Evolutionary conservation across 92 coral and sea anemone species (phyloP).

Genomic region (Siderastrea radians): DNA sequence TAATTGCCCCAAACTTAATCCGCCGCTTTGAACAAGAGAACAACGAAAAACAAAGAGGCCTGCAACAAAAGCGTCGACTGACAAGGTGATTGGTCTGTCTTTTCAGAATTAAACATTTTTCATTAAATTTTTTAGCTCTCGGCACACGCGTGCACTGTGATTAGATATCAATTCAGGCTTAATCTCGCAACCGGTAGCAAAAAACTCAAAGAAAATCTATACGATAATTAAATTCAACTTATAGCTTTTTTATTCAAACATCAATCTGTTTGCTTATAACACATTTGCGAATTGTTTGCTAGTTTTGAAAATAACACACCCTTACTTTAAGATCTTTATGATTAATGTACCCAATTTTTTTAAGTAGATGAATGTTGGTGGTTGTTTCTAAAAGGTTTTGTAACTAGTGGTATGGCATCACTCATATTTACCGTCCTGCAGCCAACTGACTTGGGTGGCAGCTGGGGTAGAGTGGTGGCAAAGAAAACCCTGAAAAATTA

Average conservation of each 20-base stretch:
- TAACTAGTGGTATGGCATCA: too few relatives aligned
- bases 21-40: slow-evolving; percentile 7
- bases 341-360: too few relatives aligned
- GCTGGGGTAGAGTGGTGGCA: too few relatives aligned
- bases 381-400: too few relatives aligned
- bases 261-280: not conserved
- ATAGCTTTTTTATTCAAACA: not conserved
- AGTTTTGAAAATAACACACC: not conserved
- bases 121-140: not conserved
- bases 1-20: slow-evolving; percentile 29
- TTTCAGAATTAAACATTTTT: not conserved
- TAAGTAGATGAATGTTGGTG: too few relatives aligned
- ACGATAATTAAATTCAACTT: not conserved
- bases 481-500: too few relatives aligned
- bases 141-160: not conserved
- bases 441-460: too few relatives aligned
- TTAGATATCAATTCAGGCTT: not conserved
- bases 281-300: not conserved
- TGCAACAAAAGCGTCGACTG: not conserved
- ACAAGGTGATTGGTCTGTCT: not conserved
- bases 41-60: not conserved
- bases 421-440: too few relatives aligned
- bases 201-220: not conserved
- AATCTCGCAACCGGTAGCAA: not conserved
- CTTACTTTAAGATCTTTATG: not conserved